These are phyloP conservation scores for Paguma larvata DNA, from an alignment of 2,797 vertebrate species.

Conservation along the genomic window DNA sequence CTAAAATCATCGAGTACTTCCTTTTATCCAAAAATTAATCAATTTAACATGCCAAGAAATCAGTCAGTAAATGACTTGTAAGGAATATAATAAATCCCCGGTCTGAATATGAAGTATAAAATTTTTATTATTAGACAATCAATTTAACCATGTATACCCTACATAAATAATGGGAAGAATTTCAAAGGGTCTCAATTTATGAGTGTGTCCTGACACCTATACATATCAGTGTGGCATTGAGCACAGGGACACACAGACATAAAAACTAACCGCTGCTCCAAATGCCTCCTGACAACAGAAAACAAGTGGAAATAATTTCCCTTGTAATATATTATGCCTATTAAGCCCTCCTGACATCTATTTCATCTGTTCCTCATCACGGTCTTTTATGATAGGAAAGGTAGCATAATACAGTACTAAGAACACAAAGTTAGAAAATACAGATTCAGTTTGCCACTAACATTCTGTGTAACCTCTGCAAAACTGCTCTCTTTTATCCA, in stretches of 20 bases:
- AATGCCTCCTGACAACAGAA: background rate
- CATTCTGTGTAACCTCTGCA: background rate
- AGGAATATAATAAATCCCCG: slow-evolving; percentile 34
- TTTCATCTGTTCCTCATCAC: slow-evolving; percentile 24
- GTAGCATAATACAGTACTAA: background rate
- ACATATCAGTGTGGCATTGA: background rate
- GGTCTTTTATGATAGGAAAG: slow-evolving; percentile 38
- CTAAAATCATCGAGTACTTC: background rate
- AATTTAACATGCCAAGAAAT: slow-evolving; percentile 32
- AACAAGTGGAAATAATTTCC: slow-evolving; percentile 33
- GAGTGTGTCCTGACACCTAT: background rate
- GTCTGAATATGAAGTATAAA: background rate
- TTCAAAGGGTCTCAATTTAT: background rate
- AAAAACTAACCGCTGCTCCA: background rate
- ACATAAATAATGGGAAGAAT: slow-evolving; percentile 11
- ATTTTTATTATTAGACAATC: slow-evolving; percentile 52
- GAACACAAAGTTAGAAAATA: slow-evolving; percentile 45
- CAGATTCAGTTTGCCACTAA: background rate
- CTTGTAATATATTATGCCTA: background rate
- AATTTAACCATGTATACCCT: background rate
- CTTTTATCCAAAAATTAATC: slow-evolving; percentile 19
- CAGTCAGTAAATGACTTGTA: slow-evolving; percentile 35
- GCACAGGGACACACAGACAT: background rate
- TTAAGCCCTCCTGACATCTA: slow-evolving; percentile 3
- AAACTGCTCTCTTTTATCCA: slow-evolving; percentile 34